A percentile compares a stretch with the other conserved stretches of the same genome.
These are phyloP conservation scores for Xanthia icteritia DNA, from an alignment of 2,888 invertebrate species.

Conservation along the genomic window DNA sequence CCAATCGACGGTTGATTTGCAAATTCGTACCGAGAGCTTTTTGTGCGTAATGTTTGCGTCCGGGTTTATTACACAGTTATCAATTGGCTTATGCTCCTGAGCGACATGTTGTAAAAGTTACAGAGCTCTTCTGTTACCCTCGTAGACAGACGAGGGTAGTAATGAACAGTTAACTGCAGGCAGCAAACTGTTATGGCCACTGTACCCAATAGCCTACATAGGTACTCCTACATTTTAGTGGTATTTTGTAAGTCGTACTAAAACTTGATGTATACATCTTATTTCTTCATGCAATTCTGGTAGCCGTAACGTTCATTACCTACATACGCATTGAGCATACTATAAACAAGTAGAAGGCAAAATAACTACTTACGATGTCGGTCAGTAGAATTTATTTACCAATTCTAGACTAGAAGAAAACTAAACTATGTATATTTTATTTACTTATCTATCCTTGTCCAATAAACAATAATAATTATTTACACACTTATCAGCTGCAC, in stretches of 20 bases:
- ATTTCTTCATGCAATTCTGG: neutral
- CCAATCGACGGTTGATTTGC: neutral
- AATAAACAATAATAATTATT: neutral
- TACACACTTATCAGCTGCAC: neutral
- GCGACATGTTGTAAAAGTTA: conserved; percentile 6
- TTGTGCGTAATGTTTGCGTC: neutral
- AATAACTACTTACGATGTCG: conserved; percentile 3
- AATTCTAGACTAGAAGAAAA: neutral
- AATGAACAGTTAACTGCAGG: conserved; percentile 30
- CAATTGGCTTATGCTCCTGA: neutral
- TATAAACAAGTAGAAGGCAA: neutral
- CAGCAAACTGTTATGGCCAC: conserved; percentile 37
- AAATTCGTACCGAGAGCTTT: neutral
- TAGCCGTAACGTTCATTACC: no score
- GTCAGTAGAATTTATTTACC: neutral
- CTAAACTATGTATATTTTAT: neutral
- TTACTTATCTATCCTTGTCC: neutral
- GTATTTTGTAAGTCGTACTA: neutral
- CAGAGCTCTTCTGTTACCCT: no score
- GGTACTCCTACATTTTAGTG: conserved; percentile 6
- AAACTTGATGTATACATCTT: conserved; percentile 7
- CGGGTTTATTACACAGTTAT: neutral
- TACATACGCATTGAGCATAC: neutral
- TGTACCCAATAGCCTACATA: conserved; percentile 25
- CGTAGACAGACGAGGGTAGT: neutral